Evolutionary conservation across 2,797 vertebrate species (phyloP).

Genomic region (Syndactyla subalaris): DNA sequence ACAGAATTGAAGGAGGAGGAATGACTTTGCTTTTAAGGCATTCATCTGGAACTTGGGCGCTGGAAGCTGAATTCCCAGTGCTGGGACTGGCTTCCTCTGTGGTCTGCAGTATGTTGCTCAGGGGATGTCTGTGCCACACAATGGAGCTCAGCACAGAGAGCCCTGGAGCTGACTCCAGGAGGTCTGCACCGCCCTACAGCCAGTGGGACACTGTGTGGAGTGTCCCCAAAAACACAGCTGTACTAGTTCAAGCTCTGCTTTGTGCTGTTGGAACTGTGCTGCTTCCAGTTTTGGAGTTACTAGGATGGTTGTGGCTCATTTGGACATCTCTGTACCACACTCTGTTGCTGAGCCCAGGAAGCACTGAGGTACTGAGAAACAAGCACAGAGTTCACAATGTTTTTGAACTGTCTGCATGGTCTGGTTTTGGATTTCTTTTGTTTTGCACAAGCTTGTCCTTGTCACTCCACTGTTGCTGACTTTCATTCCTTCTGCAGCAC

Average conservation of each 20-base stretch:
- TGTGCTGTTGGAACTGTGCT: not conserved
- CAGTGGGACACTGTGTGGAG: not conserved
- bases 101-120: not conserved
- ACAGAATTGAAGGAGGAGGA: not conserved
- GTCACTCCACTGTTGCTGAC: not conserved
- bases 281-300: not conserved
- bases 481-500: not conserved
- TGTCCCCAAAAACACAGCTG: not conserved
- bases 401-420: not conserved
- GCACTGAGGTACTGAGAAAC: not conserved
- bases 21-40: conserved; percentile 18
- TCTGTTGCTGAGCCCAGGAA: not conserved
- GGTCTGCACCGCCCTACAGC: not conserved
- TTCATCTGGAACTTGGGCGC: not conserved
- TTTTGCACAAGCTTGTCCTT: not conserved
- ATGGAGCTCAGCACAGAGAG: not conserved
- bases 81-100: not conserved
- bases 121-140: not conserved
- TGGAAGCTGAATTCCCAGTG: not conserved
- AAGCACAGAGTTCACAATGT: not conserved
- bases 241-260: not conserved
- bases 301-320: not conserved
- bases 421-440: conserved; percentile 15
- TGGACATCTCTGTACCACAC: not conserved
- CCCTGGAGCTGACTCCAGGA: not conserved